Evolutionary conservation across 1,140 invertebrate genomes (phyloP).

Genomic region (Scaptomyza hsui): DNA sequence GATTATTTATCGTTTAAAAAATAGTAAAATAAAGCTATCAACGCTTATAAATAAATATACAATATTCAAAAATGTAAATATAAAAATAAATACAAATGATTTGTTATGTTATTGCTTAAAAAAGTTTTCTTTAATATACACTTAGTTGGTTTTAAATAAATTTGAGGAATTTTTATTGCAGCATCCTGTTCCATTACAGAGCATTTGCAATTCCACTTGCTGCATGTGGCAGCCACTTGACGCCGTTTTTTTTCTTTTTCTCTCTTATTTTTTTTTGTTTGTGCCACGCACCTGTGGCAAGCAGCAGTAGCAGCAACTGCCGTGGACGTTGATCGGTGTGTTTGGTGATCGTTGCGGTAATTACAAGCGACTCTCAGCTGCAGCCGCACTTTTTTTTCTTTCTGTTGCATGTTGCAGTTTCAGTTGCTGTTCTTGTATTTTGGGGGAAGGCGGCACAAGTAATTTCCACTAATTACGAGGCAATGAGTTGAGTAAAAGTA

Average conservation of each 20-base stretch:
- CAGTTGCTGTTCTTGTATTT: constrained; percentile 42
- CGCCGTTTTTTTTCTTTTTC: constrained; percentile 7
- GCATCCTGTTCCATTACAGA: not conserved
- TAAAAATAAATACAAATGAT: too few species aligned
- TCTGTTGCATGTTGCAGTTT: constrained; percentile 2
- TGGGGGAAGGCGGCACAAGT: constrained; percentile 59
- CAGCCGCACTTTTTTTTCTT: constrained; percentile 31
- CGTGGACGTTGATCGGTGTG: constrained; percentile 29
- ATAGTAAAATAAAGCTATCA: too few species aligned
- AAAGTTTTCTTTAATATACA: too few species aligned
- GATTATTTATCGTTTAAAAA: too few species aligned
- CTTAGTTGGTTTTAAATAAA: too few species aligned
- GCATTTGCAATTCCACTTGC: constrained; percentile 23
- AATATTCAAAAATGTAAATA: too few species aligned
- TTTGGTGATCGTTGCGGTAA: constrained; percentile 52
- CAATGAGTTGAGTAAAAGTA: constrained; percentile 75
- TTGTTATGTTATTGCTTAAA: too few species aligned
- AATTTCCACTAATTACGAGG: constrained; percentile 81
- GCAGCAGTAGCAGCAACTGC: constrained; percentile 9
- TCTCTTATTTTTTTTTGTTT: not conserved
- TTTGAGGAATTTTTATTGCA: too few species aligned
- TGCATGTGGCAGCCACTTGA: constrained; percentile 26
- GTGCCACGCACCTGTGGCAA: constrained; percentile 48
- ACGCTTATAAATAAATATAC: too few species aligned
- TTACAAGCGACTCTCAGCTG: constrained; percentile 56